Evolutionary conservation across 2,888 invertebrate species (phyloP), one percentile per base, ranked within the genome.

Genomic region (Scrobipalpa atriplicella): DNA sequence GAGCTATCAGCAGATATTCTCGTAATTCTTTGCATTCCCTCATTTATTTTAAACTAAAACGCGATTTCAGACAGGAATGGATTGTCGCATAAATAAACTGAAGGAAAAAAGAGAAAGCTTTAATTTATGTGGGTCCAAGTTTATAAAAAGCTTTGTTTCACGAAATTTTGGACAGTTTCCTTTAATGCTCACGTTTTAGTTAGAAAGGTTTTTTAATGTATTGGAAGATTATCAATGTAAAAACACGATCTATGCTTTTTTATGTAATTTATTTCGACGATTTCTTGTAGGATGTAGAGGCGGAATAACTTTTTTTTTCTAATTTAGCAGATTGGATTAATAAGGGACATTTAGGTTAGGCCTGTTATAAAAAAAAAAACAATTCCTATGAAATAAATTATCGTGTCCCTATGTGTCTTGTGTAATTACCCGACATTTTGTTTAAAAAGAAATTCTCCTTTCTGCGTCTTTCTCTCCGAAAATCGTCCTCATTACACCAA

Each of bases 21-120:
- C 76, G 80, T 81, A 84, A 85, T 84, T 84, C 83, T 78, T 81
- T 73, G 78, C 79, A 84, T 85, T 82, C 81, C 82, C 75, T 75
- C 86, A 86, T 88, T 87, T 86, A 89, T 89, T 89, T 86, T 82
- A 87, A 88, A 87, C 87, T 89, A 89, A n/a, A 89, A 86, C 76
- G 83, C 79, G 66, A 64, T 66, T 68, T 72, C 74, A 74, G 65
- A 18, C 66, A 66, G 68, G 69, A 82, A 83, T 81, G 82, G 83
- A 85, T 84, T 85, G 85, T 85, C 85, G 79, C 84, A 87, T 89
- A 89, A 89, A 89, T 89, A 87, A 72, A 73, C 71, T 73, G 70
- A 68, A 71, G 69, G 47, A 47, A 62, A 67, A 67, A 67, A 64
- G 13, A 56, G 21, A 56, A 29, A 52, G 19, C 29, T 36, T 21